Evolutionary conservation across 2,888 invertebrate genomes (phyloP).

Genomic region (Chrysolina oricalcia): DNA sequence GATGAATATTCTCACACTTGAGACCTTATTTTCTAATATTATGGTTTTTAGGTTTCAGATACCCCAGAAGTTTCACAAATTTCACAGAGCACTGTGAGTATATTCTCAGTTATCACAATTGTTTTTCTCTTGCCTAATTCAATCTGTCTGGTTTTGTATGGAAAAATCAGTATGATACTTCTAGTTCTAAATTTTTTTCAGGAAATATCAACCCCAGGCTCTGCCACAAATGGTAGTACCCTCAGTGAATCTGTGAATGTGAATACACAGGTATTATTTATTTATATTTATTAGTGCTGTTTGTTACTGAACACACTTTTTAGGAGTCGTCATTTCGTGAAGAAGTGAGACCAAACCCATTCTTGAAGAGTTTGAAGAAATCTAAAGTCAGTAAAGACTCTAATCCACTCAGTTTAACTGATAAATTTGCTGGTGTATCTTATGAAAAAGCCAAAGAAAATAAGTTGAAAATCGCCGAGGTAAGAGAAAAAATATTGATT

Average conservation of each 20-base stretch:
- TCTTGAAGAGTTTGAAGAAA: constrained; percentile 69
- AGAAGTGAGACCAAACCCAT: constrained; percentile 70
- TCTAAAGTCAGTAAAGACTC: constrained; percentile 52
- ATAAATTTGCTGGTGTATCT: constrained; percentile 66
- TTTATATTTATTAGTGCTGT: background rate
- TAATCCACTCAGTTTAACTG: constrained; percentile 67
- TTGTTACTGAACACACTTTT: constrained; percentile 5
- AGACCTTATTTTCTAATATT: background rate
- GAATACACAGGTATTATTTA: constrained; percentile 21
- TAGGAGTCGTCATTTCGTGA: constrained; percentile 50
- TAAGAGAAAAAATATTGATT: too few relatives aligned
- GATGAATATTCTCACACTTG: background rate
- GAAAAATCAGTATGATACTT: background rate
- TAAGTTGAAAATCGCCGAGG: constrained; percentile 59
- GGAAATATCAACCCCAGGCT: constrained; percentile 14
- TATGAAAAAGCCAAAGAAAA: constrained; percentile 62
- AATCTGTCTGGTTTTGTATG: too few relatives aligned
- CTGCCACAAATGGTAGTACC: background rate
- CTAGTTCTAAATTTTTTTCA: background rate
- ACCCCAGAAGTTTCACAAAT: constrained; percentile 27
- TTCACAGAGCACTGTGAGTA: constrained; percentile 28
- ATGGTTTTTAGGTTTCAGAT: background rate
- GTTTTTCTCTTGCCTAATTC: too few relatives aligned
- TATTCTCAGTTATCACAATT: background rate
- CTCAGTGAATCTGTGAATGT: background rate